phyloP scores from a whole-genome alignment of 2,888 invertebrate genomes.

The Leucophenga maculata region DNA sequence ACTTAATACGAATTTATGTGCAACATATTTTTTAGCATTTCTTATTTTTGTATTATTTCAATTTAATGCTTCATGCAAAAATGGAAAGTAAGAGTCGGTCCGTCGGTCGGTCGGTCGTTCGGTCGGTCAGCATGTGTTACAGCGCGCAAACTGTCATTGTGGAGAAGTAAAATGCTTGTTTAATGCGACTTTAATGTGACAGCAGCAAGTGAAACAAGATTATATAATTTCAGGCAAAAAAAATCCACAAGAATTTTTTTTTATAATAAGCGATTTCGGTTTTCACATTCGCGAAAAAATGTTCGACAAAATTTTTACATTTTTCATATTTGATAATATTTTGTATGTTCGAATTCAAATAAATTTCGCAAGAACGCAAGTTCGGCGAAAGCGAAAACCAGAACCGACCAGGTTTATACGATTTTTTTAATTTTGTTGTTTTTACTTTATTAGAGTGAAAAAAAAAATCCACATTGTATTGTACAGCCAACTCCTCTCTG shows the following conservation, averaged over 20 bases:
- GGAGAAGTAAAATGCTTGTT: conserved; percentile 23
- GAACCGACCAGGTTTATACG: not conserved
- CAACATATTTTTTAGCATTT: conserved; percentile 59
- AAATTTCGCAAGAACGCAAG: too few relatives aligned
- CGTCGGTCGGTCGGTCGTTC: too few relatives aligned
- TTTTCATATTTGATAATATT: too few relatives aligned
- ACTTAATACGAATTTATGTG: conserved; percentile 69
- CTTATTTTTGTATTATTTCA: conserved; percentile 41
- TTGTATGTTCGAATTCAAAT: too few relatives aligned
- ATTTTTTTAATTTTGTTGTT: too few relatives aligned
- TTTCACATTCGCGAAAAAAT: too few relatives aligned
- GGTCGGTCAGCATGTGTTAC: conserved; percentile 55
- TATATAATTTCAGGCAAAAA: not conserved
- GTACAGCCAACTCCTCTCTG: not conserved
- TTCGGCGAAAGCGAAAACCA: too few relatives aligned
- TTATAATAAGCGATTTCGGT: too few relatives aligned
- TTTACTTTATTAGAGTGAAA: not conserved
- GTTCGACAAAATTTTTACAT: too few relatives aligned
- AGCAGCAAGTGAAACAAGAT: not conserved
- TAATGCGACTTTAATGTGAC: conserved; percentile 18
- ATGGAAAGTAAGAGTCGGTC: conserved; percentile 22
- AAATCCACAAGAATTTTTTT: too few relatives aligned
- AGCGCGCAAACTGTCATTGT: conserved; percentile 1
- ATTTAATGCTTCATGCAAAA: conserved; percentile 9
- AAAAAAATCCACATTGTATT: not conserved